These are phyloP conservation scores for Drosophila multiciliata DNA, from an alignment of 2,888 invertebrate species.

Conservation along the genomic window DNA sequence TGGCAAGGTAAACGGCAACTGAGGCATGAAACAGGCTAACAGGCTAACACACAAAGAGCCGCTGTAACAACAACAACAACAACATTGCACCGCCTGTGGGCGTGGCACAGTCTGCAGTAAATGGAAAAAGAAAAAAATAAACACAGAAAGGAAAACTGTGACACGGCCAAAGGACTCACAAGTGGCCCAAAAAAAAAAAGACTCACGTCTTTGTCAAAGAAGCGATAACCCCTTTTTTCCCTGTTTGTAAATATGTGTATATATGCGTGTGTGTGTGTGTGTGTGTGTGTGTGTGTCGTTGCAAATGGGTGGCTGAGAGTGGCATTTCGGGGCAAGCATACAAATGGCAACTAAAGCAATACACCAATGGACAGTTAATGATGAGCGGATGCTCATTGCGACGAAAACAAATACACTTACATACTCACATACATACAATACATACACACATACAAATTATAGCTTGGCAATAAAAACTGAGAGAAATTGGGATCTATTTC, in stretches of 20 bases:
- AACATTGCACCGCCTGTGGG: conserved; percentile 31
- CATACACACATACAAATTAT: not conserved
- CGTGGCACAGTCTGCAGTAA: conserved; percentile 34
- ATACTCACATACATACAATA: not conserved
- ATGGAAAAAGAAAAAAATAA: not conserved
- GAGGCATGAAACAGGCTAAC: conserved; percentile 8
- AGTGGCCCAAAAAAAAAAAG: conserved; percentile 28
- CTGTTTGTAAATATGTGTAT: conserved; percentile 5
- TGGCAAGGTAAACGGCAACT: conserved; percentile 7
- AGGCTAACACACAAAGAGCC: not conserved
- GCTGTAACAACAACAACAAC: conserved; percentile 12
- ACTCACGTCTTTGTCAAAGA: conserved; percentile 7
- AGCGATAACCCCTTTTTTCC: conserved; percentile 31
- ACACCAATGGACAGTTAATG: conserved; percentile 39
- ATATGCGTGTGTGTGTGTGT: conserved; percentile 2
- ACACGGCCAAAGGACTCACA: conserved; percentile 37
- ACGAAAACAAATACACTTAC: conserved; percentile 3
- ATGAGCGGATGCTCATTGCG: conserved; percentile 49
- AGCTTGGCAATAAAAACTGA: not conserved
- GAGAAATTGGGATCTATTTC: not conserved
- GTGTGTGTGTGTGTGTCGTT: conserved; percentile 7
- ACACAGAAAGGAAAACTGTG: conserved; percentile 40
- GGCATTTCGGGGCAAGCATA: conserved; percentile 20
- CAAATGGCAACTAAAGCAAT: conserved; percentile 38
- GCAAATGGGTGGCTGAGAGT: not conserved